Evolutionary conservation across 2,113 vertebrate species (phyloP), one percentile per base, ranked within the genome.

Genomic region (Hypanus sabinus): DNA sequence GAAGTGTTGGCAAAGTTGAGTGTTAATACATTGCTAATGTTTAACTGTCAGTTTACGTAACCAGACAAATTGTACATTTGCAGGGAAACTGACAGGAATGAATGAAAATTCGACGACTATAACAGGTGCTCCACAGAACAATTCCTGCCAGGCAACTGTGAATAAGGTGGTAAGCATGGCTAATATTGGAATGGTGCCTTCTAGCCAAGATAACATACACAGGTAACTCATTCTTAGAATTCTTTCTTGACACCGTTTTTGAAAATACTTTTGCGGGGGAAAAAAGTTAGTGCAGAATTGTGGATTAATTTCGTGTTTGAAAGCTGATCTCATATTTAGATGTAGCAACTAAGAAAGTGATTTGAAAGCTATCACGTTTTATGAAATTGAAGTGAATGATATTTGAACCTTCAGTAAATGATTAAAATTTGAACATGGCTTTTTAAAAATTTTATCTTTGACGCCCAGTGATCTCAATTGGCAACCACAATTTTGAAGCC

Each of bases 51-150:
- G 24, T 95, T 55, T 79, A 20, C 38, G 55, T 83, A 80, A 55
- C 33, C 24, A 24, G 30, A 93, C 20, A 81, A 93, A 20, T 27
- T 94, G 71, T 83, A 9, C 79, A 57, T 94, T 96, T 95, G 94
- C 96, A 99, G 98, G 98, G 95, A 97, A 97, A 94, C 97, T 99
- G 85, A 96, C 97, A 93, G 98, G 99, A 94, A 99, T 99, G 99
- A 99, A 99, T 95, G 99, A 99, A 96, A 97, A 96, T 55, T 98
- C 98, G 9, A 94, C 97, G 92, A 96, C 96, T 2, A 94, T 99
- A 95, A 94, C 96, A 94, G 95, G 98, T 95, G 96, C 97, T 87
- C 97, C 98, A 0, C 97, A 97, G 94, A 97, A 97, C 94, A 94
- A 96, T 91, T 96, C 97, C 71, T 96, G 96, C 93, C 97, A 95